Evolutionary conservation across 2,888 invertebrate genomes (phyloP).

Genomic region (Agonopterix arenella): DNA sequence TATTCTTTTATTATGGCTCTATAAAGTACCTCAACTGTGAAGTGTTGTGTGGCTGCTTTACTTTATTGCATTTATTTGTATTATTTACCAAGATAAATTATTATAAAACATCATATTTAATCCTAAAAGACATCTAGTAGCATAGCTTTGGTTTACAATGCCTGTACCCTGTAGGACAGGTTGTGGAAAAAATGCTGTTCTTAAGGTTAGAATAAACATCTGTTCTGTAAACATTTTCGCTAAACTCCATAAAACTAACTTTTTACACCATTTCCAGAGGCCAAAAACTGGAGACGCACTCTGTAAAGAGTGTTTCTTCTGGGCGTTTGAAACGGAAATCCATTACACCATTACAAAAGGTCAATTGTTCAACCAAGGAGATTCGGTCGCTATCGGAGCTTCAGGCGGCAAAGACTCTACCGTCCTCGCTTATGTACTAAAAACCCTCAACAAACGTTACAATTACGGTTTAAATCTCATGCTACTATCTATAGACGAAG

Average conservation of each 20-base stretch:
- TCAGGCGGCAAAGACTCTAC: conserved; percentile 98
- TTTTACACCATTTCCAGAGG: conserved; percentile 76
- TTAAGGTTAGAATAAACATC: conserved; percentile 77
- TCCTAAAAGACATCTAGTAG: too few species aligned
- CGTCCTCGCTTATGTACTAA: conserved; percentile 95
- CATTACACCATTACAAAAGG: conserved; percentile 92
- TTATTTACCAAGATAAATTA: too few species aligned
- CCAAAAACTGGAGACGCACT: conserved; percentile 94
- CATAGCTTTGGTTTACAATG: conserved; percentile 58
- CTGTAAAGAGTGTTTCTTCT: conserved; percentile 96
- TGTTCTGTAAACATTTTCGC: background rate
- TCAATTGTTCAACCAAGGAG: conserved; percentile 87
- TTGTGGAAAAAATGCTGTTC: conserved; percentile 85
- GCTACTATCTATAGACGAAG: conserved; percentile 98
- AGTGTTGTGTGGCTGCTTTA: too few species aligned
- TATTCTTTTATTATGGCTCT: too few species aligned
- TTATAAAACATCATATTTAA: too few species aligned
- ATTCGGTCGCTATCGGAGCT: conserved; percentile 94
- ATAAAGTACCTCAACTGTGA: too few species aligned
- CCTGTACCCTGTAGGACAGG: conserved; percentile 81
- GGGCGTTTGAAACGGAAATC: conserved; percentile 95
- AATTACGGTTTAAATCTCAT: conserved; percentile 93
- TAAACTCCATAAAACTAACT: background rate
- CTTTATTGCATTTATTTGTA: too few species aligned
- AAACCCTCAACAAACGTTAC: conserved; percentile 92